A percentile compares a stretch with the other conserved stretches of the same genome.
Evolutionary conservation across 2,888 invertebrate species (phyloP).

Genomic region (Eucriotettix oculatus): DNA sequence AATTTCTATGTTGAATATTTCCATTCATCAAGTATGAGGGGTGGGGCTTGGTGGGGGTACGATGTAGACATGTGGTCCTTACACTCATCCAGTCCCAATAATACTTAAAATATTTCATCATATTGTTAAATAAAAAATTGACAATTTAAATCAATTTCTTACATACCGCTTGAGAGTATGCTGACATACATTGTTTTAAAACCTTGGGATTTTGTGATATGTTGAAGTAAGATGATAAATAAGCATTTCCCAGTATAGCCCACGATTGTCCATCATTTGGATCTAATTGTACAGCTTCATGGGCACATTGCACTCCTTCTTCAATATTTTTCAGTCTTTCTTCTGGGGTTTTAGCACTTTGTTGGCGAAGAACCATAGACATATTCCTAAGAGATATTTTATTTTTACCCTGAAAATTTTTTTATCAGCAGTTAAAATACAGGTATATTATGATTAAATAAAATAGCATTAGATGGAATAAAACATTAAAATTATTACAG

Average conservation of each 20-base stretch:
- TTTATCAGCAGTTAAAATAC: not conserved
- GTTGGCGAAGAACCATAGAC: constrained; percentile 64
- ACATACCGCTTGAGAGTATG: constrained; percentile 62
- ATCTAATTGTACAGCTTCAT: constrained; percentile 65
- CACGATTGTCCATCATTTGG: constrained; percentile 66
- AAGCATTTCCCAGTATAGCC: constrained; percentile 72
- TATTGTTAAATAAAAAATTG: too few relatives aligned
- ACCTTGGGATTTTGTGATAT: constrained; percentile 53
- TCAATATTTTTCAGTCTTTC: constrained; percentile 43
- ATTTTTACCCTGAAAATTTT: constrained; percentile 42
- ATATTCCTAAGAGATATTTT: constrained; percentile 60
- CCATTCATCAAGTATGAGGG: too few relatives aligned
- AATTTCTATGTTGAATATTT: too few relatives aligned
- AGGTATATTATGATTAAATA: not conserved
- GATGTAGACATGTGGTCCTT: too few relatives aligned
- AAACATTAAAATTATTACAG: not conserved
- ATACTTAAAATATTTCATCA: too few relatives aligned
- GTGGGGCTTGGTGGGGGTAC: too few relatives aligned
- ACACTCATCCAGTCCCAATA: too few relatives aligned
- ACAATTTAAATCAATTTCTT: too few relatives aligned
- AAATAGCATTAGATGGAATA: not conserved
- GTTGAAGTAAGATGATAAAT: constrained; percentile 62
- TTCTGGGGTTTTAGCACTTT: constrained; percentile 29
- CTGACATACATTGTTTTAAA: constrained; percentile 56
- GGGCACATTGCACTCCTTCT: constrained; percentile 59